A percentile compares a stretch with the other conserved stretches of the same genome.
These are phyloP conservation scores for Akabosia matsudoensis DNA, from an alignment of 1,140 invertebrate genomes.

Conservation along the genomic window DNA sequence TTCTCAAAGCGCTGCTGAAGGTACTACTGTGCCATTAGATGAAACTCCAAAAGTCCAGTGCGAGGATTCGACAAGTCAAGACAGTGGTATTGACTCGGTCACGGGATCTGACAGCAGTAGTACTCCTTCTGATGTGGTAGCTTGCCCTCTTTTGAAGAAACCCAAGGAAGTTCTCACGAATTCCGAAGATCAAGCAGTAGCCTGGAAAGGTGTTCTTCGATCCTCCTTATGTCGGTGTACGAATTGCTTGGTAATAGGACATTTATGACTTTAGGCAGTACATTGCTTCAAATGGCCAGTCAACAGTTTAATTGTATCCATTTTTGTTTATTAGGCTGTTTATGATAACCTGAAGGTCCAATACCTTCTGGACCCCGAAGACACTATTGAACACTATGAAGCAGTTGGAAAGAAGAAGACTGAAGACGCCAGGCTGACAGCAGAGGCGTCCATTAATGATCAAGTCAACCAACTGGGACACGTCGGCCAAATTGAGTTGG, in stretches of 20 bases:
- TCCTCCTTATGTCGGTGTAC: constrained; percentile 29
- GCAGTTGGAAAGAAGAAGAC: constrained; percentile 65
- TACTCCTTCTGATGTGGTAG: not conserved
- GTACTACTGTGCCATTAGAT: not conserved
- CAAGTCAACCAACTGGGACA: constrained; percentile 72
- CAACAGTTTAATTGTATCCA: too few relatives aligned
- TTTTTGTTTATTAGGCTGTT: constrained; percentile 54
- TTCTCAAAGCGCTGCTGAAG: not conserved
- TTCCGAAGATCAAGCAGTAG: not conserved
- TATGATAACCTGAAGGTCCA: constrained; percentile 65
- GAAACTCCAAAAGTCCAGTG: not conserved
- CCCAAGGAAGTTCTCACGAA: not conserved
- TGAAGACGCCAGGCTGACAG: constrained; percentile 47
- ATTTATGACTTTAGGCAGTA: too few relatives aligned
- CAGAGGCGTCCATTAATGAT: constrained; percentile 66
- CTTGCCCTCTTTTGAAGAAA: constrained; percentile 48
- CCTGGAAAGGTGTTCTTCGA: constrained; percentile 20
- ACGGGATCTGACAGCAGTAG: not conserved
- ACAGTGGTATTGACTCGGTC: not conserved
- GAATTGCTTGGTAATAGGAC: constrained; percentile 34
- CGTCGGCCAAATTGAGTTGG: constrained; percentile 77
- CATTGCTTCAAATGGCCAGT: too few relatives aligned
- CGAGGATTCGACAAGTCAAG: not conserved
- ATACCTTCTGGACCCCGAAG: constrained; percentile 75
- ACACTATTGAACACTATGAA: constrained; percentile 84